Base-by-base conservation (phyloP, 1,140 invertebrate genomes). In the Callitettix versicolor region DNA sequence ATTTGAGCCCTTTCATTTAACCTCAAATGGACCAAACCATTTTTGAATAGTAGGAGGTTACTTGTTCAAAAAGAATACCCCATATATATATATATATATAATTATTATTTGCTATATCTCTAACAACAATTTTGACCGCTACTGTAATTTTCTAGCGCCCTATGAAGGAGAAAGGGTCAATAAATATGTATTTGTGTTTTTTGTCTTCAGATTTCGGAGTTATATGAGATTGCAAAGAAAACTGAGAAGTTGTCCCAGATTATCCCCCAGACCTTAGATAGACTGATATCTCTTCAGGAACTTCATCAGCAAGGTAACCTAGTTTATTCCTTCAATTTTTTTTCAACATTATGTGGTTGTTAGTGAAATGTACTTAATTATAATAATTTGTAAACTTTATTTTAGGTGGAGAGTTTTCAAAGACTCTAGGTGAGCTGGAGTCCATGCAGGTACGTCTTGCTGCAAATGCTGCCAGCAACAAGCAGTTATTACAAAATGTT, bases 141-240 rank as follows among this genome's bases (percentile, higher is more conserved):
- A n/a, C n/a, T n/a, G n/a, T n/a, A n/a, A n/a, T n/a, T n/a, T n/a
- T n/a, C n/a, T n/a, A n/a, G n/a, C n/a, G n/a, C n/a, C n/a, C n/a
- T n/a, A n/a, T n/a, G n/a, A n/a, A n/a, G n/a, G n/a, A n/a, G n/a
- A n/a, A n/a, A n/a, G n/a, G n/a, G n/a, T n/a, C n/a, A n/a, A n/a
- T n/a, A n/a, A n/a, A n/a, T n/a, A n/a, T n/a, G n/a, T n/a, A n/a
- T n/a, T n/a, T n/a, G n/a, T n/a, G n/a, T n/a, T n/a, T n/a, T n/a
- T n/a, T n/a, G n/a, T n/a, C n/a, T n/a, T n/a, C 67, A 88, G 85
- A 80, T 93, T 42, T 72, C 78, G 18, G 89, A 94, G 66, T 72
- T 95, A 57, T 90, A 94, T 71, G 88, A 93, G 59, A 70, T 91
- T 40, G 76, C 90, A 42, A 90, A 91, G 67, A 88, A 88, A 69